Evolutionary conservation across 2,888 invertebrate species (phyloP).

Genomic region (Melieria crassipennis): DNA sequence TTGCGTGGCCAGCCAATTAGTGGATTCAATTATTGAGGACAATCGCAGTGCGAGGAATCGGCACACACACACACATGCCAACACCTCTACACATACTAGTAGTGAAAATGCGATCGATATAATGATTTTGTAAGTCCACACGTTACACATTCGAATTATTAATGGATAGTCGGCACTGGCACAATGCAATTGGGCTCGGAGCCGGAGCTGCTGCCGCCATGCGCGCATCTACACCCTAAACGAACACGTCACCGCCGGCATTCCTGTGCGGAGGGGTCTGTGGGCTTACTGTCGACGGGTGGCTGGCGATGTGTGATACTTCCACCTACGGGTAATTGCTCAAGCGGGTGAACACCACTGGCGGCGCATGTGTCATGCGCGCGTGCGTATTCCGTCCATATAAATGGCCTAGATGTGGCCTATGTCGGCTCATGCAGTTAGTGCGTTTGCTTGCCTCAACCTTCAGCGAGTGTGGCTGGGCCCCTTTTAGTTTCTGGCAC

Average conservation of each 20-base stretch:
- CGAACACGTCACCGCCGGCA: background rate
- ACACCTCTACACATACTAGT: conserved; percentile 1
- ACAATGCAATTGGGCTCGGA: conserved; percentile 34
- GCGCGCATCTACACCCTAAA: background rate
- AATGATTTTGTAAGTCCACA: conserved; percentile 35
- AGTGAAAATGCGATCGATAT: background rate
- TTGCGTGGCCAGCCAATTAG: conserved; percentile 55
- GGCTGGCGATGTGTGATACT: conserved; percentile 3
- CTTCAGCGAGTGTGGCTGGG: background rate
- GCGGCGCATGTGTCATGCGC: conserved; percentile 29
- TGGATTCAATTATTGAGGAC: conserved; percentile 60
- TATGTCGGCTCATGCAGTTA: background rate
- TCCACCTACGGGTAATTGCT: conserved; percentile 39
- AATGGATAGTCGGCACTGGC: conserved; percentile 57
- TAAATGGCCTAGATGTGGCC: background rate
- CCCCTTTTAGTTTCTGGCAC: conserved; percentile 60
- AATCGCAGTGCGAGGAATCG: conserved; percentile 54
- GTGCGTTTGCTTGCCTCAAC: conserved; percentile 31
- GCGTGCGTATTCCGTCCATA: background rate
- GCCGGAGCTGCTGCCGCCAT: background rate
- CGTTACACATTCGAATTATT: conserved; percentile 55
- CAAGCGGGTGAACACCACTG: conserved; percentile 48
- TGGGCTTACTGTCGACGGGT: background rate
- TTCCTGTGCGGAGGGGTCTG: background rate
- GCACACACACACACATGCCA: conserved; percentile 22